A percentile compares a stretch with the other conserved stretches of the same genome.
Evolutionary conservation across 2,888 invertebrate genomes (phyloP).

Genomic region (Ichneumoninae sp.): DNA sequence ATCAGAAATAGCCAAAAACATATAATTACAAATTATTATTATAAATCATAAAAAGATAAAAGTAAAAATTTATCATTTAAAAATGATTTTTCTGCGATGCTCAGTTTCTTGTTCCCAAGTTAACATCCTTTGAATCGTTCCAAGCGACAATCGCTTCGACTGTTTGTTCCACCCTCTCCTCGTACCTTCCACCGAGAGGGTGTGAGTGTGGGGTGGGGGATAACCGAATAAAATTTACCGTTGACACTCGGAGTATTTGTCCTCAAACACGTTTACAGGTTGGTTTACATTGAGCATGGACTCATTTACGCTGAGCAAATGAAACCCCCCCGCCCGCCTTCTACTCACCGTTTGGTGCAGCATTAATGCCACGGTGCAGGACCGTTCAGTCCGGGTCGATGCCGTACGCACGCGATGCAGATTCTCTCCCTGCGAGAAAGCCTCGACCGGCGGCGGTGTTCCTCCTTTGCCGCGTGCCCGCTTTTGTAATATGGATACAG

Average conservation of each 20-base stretch:
- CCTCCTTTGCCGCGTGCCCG: neutral
- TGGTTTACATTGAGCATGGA: slow-evolving; percentile 32
- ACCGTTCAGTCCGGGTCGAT: neutral
- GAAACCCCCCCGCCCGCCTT: slow-evolving; percentile 34
- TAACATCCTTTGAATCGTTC: no score
- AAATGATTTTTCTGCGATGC: no score
- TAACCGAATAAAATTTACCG: slow-evolving; percentile 36
- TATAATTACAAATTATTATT: no score
- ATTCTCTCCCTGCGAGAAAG: slow-evolving; percentile 8
- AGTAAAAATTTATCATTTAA: no score
- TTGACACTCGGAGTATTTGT: slow-evolving; percentile 5
- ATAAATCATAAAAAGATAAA: no score
- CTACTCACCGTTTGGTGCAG: neutral
- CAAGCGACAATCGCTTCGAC: neutral
- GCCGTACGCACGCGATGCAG: slow-evolving; percentile 12
- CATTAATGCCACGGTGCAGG: neutral
- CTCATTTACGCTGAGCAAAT: slow-evolving; percentile 51
- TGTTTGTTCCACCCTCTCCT: neutral
- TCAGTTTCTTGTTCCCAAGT: neutral
- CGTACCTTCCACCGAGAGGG: neutral
- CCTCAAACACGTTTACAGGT: slow-evolving; percentile 16
- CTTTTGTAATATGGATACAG: neutral
- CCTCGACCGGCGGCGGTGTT: neutral
- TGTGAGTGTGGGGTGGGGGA: neutral
- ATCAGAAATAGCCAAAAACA: no score